A percentile compares a stretch with the other conserved stretches of the same genome.
Conservation (phyloP, 2,888 invertebrate genomes). For the Silvanus unidentatus region DNA sequence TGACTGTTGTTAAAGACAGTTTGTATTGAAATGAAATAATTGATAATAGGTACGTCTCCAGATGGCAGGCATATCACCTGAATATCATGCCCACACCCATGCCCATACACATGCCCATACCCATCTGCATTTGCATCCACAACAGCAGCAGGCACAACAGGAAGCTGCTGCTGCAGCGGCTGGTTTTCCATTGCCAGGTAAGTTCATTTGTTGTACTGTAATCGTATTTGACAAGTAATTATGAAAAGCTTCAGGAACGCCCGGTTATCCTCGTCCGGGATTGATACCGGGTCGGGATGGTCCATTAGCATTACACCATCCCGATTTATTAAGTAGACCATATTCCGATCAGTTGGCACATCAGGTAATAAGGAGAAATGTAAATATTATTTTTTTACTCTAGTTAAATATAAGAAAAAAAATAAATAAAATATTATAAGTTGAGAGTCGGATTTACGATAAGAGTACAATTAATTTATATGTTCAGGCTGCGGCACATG, state of each 20-base stretch:
- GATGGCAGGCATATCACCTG: slow-evolving; percentile 85
- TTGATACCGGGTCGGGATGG: slow-evolving; percentile 55
- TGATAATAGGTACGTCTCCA: slow-evolving; percentile 62
- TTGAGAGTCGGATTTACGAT: too few relatives aligned
- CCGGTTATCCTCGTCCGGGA: slow-evolving; percentile 57
- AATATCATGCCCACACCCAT: slow-evolving; percentile 89
- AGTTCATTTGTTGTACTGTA: too few relatives aligned
- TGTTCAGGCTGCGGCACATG: slow-evolving; percentile 70
- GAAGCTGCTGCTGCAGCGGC: slow-evolving; percentile 48
- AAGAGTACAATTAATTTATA: neutral
- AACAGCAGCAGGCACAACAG: slow-evolving; percentile 73
- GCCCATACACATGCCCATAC: slow-evolving; percentile 89
- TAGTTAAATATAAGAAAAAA: neutral
- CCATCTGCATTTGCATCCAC: slow-evolving; percentile 77
- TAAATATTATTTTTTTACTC: neutral
- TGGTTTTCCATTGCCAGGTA: slow-evolving; percentile 56
- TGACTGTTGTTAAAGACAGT: neutral
- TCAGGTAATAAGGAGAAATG: slow-evolving; percentile 47
- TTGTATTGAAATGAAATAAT: neutral
- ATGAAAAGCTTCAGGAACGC: slow-evolving; percentile 51
- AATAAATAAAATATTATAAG: neutral
- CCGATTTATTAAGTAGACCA: slow-evolving; percentile 72
- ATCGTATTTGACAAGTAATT: too few relatives aligned
- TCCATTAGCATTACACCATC: slow-evolving; percentile 65
- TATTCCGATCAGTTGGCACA: slow-evolving; percentile 78